These are phyloP conservation scores for Euzophera pinguis DNA, from an alignment of 2,888 invertebrate species.

Conservation along the genomic window DNA sequence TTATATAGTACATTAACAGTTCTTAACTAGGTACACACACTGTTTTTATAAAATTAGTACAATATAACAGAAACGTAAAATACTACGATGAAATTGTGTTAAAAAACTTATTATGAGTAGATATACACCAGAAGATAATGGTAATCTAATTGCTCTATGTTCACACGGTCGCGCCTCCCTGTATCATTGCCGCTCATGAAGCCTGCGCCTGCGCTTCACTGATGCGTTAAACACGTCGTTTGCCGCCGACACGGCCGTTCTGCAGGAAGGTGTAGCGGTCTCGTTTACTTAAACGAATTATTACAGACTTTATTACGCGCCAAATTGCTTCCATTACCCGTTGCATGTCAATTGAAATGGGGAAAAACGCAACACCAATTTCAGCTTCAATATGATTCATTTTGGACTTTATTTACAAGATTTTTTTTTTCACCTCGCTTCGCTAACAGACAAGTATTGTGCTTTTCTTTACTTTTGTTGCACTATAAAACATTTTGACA, in stretches of 20 bases:
- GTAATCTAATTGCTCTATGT: neutral
- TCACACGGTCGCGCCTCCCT: neutral
- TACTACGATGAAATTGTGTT: too few relatives aligned
- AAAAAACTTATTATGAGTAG: too few relatives aligned
- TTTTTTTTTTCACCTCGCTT: neutral
- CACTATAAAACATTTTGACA: neutral
- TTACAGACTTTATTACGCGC: neutral
- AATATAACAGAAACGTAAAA: too few relatives aligned
- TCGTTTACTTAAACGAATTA: conserved; percentile 1
- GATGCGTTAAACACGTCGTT: neutral
- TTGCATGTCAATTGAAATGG: conserved; percentile 1
- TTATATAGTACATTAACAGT: too few relatives aligned
- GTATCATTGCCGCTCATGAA: neutral
- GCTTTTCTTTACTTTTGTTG: neutral
- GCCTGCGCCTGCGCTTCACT: neutral
- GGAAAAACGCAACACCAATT: neutral
- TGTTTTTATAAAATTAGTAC: too few relatives aligned
- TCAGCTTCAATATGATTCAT: neutral
- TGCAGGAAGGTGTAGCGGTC: neutral
- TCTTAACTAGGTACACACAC: too few relatives aligned
- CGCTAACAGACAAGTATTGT: conserved; percentile 4
- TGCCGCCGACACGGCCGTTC: neutral
- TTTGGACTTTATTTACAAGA: conserved; percentile 9
- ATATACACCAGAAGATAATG: neutral
- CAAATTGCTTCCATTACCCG: neutral